Percentiles rank a stretch among this genome's conserved stretches.
Conservation (phyloP, 2,113 vertebrate genomes). For the Philantomba maxwellii region DNA sequence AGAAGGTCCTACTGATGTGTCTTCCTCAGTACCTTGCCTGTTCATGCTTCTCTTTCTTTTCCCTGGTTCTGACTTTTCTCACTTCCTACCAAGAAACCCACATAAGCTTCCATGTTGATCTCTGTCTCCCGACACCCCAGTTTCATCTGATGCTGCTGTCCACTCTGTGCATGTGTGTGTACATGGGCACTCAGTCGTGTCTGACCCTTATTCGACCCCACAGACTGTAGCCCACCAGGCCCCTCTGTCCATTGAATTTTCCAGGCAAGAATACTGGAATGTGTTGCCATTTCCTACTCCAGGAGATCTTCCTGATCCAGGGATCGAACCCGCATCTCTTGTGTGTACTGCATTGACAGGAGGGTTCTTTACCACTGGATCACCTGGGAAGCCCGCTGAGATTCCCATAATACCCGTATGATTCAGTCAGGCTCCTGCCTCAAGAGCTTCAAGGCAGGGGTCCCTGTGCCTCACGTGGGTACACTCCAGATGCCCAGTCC, state of each 20-base stretch:
- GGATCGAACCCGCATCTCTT: background rate
- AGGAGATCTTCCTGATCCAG: background rate
- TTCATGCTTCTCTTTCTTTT: too few species aligned
- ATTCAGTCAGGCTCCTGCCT: background rate
- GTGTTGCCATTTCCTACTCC: background rate
- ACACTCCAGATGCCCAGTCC: rapidly evolving
- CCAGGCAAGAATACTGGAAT: background rate
- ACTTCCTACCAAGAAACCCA: background rate
- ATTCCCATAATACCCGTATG: background rate
- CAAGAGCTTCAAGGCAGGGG: rapidly evolving
- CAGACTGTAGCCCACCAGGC: background rate
- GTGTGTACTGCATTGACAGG: background rate
- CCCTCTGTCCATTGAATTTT: background rate
- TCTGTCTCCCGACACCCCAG: background rate
- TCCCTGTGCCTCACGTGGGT: background rate
- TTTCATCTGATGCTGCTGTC: background rate
- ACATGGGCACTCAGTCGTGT: background rate
- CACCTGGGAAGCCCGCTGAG: background rate
- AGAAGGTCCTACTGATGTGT: background rate
- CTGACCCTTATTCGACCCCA: background rate
- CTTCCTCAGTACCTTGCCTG: rapidly evolving
- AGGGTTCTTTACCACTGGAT: background rate
- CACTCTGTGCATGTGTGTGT: background rate
- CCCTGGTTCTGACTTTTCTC: background rate
- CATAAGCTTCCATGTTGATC: background rate